Evolutionary conservation across 1,140 invertebrate genomes (phyloP).

Genomic region (Diuraphis noxia): DNA sequence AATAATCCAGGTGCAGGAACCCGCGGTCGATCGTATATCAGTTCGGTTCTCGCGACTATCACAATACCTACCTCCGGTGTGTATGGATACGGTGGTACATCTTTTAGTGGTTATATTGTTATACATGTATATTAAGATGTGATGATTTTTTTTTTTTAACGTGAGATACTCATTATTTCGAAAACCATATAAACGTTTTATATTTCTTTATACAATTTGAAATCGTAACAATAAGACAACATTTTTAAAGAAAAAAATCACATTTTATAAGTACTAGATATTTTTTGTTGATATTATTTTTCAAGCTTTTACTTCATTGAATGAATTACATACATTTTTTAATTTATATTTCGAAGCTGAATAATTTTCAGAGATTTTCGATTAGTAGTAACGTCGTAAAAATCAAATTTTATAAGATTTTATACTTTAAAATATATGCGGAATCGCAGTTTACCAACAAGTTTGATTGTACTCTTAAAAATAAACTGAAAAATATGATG

Average conservation of each 20-base stretch:
- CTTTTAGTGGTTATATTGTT: background rate
- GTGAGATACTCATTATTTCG: background rate
- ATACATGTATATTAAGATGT: background rate
- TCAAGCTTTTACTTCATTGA: background rate
- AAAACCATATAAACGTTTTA: background rate
- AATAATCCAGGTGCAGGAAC: constrained; percentile 4
- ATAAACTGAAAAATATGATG: too few relatives aligned
- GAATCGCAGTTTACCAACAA: too few relatives aligned
- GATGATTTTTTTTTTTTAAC: background rate
- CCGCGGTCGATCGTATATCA: background rate
- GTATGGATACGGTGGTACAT: background rate
- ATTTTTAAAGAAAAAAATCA: background rate
- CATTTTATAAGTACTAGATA: too few relatives aligned
- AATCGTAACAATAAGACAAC: too few relatives aligned
- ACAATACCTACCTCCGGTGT: background rate
- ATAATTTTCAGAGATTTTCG: background rate
- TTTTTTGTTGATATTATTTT: background rate
- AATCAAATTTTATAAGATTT: background rate
- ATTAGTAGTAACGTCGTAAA: background rate
- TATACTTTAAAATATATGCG: background rate
- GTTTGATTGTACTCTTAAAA: background rate
- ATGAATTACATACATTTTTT: background rate
- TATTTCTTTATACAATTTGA: background rate
- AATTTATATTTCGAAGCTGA: background rate
- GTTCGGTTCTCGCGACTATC: background rate